Base-by-base conservation (phyloP, 2,797 vertebrate species). In the Tarsius wallacei region DNA sequence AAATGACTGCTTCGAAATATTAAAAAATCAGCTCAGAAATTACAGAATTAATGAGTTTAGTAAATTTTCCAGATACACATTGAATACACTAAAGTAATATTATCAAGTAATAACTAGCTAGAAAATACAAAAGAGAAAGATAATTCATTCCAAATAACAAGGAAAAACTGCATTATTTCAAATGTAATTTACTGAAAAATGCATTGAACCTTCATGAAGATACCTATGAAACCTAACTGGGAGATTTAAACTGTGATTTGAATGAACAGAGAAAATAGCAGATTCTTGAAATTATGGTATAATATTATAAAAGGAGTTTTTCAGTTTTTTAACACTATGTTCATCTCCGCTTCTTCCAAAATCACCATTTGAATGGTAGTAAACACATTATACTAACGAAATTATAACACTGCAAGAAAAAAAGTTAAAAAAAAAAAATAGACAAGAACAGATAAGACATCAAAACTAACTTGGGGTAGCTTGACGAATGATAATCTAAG, bases 121-220 rank as follows among this genome's bases (percentile, higher is more conserved):
- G 33, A 77, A 90, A 71, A 90, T 68, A 78, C 1, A 91, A 93
- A 70, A 55, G 19, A 57, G 61, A 8, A 90, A 82, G 47, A 95
- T 16, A 87, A 82, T 71, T 87, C 12, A 81, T 76, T 93, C 42
- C n/a, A 94, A 82, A 84, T 87, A 89, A 61, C 2, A 76, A 87
- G 3, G 17, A 59, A 93, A 94, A 94, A 53, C 42, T 87, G 21
- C 19, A 88, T 63, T 68, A 81, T 87, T 73, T 71, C 15, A 49
- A 73, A 53, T 57, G 11, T 21, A 93, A 82, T 31, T 68, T 42
- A 78, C 71, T 87, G 42, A 93, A 74, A 90, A 22, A 7, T 93
- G 22, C 26, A 90, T 74, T 51, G 78, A 96, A 92, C 61, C 26
- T 94, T 89, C 64, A 85, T 82, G 24, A 96, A 17, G 55, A 59